Evolutionary conservation across 2,888 invertebrate genomes (phyloP).

Genomic region (Aphodius sticticus): DNA sequence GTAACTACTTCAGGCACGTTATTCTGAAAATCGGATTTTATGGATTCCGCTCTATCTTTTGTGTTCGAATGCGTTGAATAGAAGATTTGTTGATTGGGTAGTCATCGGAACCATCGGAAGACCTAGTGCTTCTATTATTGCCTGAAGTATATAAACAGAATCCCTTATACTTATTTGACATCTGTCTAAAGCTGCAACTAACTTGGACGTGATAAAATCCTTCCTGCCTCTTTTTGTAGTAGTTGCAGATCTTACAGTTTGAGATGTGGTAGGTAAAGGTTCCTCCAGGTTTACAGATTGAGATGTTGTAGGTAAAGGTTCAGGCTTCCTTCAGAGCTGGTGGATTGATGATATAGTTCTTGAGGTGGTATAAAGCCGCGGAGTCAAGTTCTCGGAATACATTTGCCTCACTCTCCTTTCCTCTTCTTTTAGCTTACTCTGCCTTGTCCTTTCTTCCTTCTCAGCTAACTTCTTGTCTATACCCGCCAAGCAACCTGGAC

Average conservation of each 20-base stretch:
- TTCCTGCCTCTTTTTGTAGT: constrained; percentile 34
- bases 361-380: constrained; percentile 12
- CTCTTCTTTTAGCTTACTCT: constrained; percentile 12
- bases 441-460: constrained; percentile 42
- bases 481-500: constrained; percentile 44
- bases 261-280: not conserved
- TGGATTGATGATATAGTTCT: constrained; percentile 30
- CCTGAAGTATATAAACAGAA: constrained; percentile 28
- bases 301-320: constrained; percentile 15
- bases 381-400: not conserved
- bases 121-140: constrained; percentile 27
- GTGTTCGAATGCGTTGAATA: constrained; percentile 38
- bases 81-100: constrained; percentile 24
- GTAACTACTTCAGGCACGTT: constrained; percentile 41
- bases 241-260: constrained; percentile 24
- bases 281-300: too few relatives aligned
- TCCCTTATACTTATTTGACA: constrained; percentile 42
- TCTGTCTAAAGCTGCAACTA: constrained; percentile 43
- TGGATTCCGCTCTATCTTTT: constrained; percentile 34
- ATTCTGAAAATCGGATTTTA: constrained; percentile 23
- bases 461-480: constrained; percentile 46
- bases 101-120: constrained; percentile 24
- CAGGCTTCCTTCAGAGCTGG: constrained; percentile 21
- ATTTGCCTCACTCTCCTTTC: constrained; percentile 20
- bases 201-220: constrained; percentile 43